Evolutionary conservation across 1,140 invertebrate species (phyloP).

Genomic region (Conopomorpha cramerella): DNA sequence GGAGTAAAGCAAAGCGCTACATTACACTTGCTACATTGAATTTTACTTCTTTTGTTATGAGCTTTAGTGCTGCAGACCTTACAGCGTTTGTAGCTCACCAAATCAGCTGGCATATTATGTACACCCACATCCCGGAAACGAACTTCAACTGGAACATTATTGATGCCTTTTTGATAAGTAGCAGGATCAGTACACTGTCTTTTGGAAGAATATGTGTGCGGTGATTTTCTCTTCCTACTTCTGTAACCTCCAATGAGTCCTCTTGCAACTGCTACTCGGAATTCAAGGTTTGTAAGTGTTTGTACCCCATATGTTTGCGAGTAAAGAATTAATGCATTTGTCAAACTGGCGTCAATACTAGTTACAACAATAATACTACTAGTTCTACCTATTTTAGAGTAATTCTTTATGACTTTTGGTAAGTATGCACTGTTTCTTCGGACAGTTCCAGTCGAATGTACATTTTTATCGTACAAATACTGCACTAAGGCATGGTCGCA

Average conservation of each 20-base stretch:
- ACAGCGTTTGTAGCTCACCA: conserved; percentile 13
- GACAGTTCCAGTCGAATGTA: conserved; percentile 37
- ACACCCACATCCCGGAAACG: too few relatives aligned
- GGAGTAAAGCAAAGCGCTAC: conserved; percentile 15
- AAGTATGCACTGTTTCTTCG: conserved; percentile 18
- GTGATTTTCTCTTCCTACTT: conserved; percentile 16
- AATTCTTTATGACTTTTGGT: too few relatives aligned
- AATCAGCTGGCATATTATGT: conserved; percentile 12
- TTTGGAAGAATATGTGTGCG: too few relatives aligned
- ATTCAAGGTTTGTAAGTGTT: conserved; percentile 17
- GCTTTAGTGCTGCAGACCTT: conserved; percentile 17
- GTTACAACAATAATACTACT: too few relatives aligned
- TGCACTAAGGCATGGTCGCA: conserved; percentile 21
- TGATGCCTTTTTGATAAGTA: too few relatives aligned
- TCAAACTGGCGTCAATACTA: conserved; percentile 13
- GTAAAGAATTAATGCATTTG: conserved; percentile 16
- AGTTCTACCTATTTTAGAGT: too few relatives aligned
- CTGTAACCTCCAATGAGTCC: conserved; percentile 13
- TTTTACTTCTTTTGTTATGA: conserved; percentile 15
- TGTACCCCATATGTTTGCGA: conserved; percentile 6
- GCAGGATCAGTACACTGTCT: too few relatives aligned
- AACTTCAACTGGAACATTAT: too few relatives aligned
- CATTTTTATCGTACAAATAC: conserved; percentile 21
- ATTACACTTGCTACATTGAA: conserved; percentile 15
- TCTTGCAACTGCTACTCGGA: conserved; percentile 17